Evolutionary conservation across 2,888 invertebrate genomes (phyloP).

Genomic region (Cacoxenus indagator): DNA sequence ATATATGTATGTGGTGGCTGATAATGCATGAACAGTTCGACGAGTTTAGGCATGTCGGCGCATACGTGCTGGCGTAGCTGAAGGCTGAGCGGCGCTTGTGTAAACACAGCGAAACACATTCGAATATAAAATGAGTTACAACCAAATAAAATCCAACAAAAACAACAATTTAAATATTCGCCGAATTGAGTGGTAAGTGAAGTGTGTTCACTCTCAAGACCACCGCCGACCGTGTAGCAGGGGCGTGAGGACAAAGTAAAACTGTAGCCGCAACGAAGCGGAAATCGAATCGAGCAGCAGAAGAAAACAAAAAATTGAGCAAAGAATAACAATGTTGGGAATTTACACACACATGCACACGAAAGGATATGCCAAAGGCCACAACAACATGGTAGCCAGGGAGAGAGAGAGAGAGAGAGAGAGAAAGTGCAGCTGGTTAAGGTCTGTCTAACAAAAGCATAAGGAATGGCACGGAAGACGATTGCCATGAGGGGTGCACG

Average conservation of each 20-base stretch:
- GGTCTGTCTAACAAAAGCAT: not conserved
- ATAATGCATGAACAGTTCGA: no score
- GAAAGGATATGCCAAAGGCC: not conserved
- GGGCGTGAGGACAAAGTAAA: slow-evolving; percentile 14
- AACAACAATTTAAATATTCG: slow-evolving; percentile 32
- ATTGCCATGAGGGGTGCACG: no score
- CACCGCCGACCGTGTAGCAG: no score
- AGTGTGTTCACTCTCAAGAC: no score
- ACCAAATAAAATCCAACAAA: slow-evolving; percentile 31
- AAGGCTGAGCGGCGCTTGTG: no score
- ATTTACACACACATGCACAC: slow-evolving; percentile 14
- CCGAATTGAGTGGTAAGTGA: slow-evolving; percentile 15
- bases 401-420: no score
- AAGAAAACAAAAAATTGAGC: not conserved
- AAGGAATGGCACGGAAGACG: not conserved
- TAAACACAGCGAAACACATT: not conserved
- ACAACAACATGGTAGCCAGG: no score
- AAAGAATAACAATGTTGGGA: slow-evolving; percentile 11
- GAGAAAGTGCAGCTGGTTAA: no score
- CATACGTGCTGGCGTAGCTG: no score
- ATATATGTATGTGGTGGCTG: no score
- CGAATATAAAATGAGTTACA: slow-evolving; percentile 43
- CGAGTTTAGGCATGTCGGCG: no score
- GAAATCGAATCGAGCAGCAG: not conserved
- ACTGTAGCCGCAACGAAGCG: slow-evolving; percentile 12